A percentile compares a stretch with the other conserved stretches of the same genome.
Evolutionary conservation across 2,797 vertebrate genomes (phyloP).

Genomic region (Peromyscus nudipes): DNA sequence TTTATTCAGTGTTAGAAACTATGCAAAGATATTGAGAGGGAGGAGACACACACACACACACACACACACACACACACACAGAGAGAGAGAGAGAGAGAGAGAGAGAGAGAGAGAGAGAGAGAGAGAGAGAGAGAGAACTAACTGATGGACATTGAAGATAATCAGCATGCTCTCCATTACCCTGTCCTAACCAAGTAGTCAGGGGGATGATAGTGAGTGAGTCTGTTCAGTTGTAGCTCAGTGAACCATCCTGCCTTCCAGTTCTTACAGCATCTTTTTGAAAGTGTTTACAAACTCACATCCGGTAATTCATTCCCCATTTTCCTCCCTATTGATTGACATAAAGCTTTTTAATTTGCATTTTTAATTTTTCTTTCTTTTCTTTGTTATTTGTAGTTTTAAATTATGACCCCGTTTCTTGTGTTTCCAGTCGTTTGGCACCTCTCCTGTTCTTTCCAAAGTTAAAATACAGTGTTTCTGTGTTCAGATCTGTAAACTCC

Average conservation of each 20-base stretch:
- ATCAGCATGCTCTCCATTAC: not conserved
- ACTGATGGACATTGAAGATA: not conserved
- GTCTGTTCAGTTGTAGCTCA: not conserved
- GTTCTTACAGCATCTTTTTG: not conserved
- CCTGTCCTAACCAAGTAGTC: too few relatives aligned
- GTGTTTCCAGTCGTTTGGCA: not conserved
- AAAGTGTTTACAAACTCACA: not conserved
- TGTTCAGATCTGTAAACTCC: not conserved
- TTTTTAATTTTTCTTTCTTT: not conserved
- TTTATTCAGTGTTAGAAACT: not conserved
- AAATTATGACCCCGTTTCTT: not conserved
- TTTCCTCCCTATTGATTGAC: not conserved
- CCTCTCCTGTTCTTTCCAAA: not conserved
- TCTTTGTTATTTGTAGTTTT: not conserved
- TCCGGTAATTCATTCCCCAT: not conserved
- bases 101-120: not conserved
- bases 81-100: not conserved
- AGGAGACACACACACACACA: too few relatives aligned
- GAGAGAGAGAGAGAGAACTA: not conserved
- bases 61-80: too few relatives aligned
- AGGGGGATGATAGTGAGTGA: not conserved
- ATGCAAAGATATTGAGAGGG: not conserved
- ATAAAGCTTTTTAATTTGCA: not conserved
- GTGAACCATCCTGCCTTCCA: not conserved
- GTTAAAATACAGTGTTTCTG: conserved; percentile 16